Conservation (phyloP, 1,140 invertebrate genomes). For the Sitobion miscanthi region DNA sequence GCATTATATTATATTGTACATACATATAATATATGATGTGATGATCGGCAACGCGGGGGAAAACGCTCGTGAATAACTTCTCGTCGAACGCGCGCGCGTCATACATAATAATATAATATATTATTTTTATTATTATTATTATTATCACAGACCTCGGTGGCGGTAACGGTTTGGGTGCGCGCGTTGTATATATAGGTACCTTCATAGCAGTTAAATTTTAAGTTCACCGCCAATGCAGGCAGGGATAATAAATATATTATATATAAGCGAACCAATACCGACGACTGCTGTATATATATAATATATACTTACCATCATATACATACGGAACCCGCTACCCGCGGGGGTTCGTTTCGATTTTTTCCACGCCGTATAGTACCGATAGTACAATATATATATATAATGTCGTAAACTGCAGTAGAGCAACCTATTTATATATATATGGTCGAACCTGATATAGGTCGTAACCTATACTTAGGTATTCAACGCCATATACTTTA, state of each 20-base stretch:
- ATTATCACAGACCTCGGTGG: neutral
- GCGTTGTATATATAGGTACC: neutral
- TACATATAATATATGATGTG: neutral
- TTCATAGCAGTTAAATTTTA: neutral
- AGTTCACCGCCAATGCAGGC: neutral
- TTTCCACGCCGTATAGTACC: neutral
- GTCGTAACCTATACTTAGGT: too few species aligned
- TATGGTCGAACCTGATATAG: too few species aligned
- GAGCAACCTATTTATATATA: too few species aligned
- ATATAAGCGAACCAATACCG: neutral
- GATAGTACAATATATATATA: too few species aligned
- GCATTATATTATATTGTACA: constrained; percentile 1
- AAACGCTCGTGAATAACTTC: neutral
- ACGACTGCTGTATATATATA: too few species aligned
- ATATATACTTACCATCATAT: neutral
- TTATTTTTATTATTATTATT: neutral
- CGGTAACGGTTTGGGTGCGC: neutral
- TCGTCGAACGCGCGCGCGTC: neutral
- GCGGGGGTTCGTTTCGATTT: neutral
- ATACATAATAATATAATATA: neutral
- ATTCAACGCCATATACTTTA: too few species aligned
- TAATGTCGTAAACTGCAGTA: too few species aligned
- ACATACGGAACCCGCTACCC: neutral
- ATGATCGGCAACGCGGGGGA: neutral
- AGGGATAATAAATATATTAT: neutral